Evolutionary conservation across 2,888 invertebrate species (phyloP).

Genomic region (Athripsodes cinereus): DNA sequence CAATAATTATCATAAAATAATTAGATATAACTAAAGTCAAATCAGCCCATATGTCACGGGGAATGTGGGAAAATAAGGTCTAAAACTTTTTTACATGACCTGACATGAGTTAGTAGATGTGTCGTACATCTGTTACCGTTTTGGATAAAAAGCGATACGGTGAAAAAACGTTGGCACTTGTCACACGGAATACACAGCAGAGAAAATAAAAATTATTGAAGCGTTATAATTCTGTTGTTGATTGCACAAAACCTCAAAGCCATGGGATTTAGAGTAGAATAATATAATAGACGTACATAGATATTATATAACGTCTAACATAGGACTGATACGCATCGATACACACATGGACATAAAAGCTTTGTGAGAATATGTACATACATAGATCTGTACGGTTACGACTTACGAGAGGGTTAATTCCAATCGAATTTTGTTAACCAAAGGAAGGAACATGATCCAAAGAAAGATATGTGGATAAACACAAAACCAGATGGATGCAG

Average conservation of each 20-base stretch:
- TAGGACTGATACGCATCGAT: background rate
- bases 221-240: constrained; percentile 17
- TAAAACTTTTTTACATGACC: no score
- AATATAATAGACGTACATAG: no score
- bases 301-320: no score
- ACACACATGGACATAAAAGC: background rate
- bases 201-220: constrained; percentile 4
- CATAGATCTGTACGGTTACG: background rate
- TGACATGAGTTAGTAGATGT: background rate
- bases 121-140: background rate
- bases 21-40: background rate
- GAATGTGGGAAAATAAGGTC: background rate
- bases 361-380: background rate
- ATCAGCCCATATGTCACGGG: background rate
- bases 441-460: no score
- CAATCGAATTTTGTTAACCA: background rate
- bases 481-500: no score
- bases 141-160: background rate
- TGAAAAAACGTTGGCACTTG: constrained; percentile 13
- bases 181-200: constrained; percentile 8
- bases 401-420: background rate
- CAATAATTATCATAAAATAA: no score
- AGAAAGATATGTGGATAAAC: no score
- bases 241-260: constrained; percentile 1
- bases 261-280: background rate